Conservation (phyloP, 2,888 invertebrate genomes). For the Monochamus alternatus region DNA sequence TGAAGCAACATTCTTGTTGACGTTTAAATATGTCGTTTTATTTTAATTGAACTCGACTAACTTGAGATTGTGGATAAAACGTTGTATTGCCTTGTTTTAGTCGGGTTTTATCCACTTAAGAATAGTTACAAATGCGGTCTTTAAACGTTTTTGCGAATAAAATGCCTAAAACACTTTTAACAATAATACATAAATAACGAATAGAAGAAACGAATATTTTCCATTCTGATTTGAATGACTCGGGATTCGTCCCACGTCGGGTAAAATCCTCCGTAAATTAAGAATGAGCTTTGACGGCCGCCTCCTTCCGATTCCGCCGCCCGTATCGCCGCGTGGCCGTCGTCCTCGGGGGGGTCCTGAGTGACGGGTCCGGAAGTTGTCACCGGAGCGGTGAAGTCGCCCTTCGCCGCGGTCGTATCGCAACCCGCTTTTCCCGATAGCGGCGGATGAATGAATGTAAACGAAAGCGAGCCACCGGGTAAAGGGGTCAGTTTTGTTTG, state of each 20-base stretch:
- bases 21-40: too few relatives aligned
- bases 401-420: constrained; percentile 7
- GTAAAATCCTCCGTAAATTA: constrained; percentile 58
- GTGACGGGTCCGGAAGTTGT: constrained; percentile 59
- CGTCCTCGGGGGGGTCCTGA: constrained; percentile 54
- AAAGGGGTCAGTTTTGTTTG: not conserved
- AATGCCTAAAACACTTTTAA: too few relatives aligned
- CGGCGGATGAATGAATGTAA: not conserved
- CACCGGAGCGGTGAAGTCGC: constrained; percentile 43
- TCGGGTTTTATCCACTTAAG: too few relatives aligned
- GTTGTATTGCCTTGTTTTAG: too few relatives aligned
- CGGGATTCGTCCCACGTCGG: too few relatives aligned
- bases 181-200: too few relatives aligned
- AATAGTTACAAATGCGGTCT: too few relatives aligned
- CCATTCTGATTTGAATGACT: not conserved
- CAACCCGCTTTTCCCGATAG: not conserved
- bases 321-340: constrained; percentile 55
- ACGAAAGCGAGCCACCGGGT: not conserved
- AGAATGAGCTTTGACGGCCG: constrained; percentile 64
- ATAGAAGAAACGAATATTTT: not conserved
- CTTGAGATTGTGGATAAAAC: too few relatives aligned
- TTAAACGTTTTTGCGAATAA: not conserved
- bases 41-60: too few relatives aligned
- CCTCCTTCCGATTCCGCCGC: constrained; percentile 57
- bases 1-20: too few relatives aligned